Evolutionary conservation across 2,113 vertebrate genomes (phyloP).

Genomic region (Pimephales promelas): DNA sequence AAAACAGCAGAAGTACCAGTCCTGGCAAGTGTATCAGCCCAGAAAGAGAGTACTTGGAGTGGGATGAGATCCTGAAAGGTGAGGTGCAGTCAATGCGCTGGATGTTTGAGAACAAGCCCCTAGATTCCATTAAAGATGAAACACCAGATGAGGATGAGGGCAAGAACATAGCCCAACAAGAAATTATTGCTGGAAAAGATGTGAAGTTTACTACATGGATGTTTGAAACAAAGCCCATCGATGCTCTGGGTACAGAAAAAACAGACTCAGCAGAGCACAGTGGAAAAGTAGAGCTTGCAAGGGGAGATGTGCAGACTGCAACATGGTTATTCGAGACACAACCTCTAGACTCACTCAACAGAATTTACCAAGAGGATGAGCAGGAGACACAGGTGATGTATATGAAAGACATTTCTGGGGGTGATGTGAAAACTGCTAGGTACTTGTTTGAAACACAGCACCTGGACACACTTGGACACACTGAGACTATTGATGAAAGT

Average conservation of each 20-base stretch:
- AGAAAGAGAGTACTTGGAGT: slow-evolving; percentile 80
- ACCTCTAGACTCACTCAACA: slow-evolving; percentile 79
- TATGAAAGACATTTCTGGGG: slow-evolving; percentile 76
- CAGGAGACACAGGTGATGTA: slow-evolving; percentile 57
- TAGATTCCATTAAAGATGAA: slow-evolving; percentile 80
- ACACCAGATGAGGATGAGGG: slow-evolving; percentile 73
- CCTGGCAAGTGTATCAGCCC: slow-evolving; percentile 76
- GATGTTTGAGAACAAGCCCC: slow-evolving; percentile 86
- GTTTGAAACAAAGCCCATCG: slow-evolving; percentile 88
- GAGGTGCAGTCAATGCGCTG: slow-evolving; percentile 85
- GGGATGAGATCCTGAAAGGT: slow-evolving; percentile 85
- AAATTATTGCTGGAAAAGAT: slow-evolving; percentile 84
- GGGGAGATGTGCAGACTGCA: slow-evolving; percentile 77
- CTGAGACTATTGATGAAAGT: slow-evolving; percentile 79
- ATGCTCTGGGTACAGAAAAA: slow-evolving; percentile 66
- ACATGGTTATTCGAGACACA: slow-evolving; percentile 86
- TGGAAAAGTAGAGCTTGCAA: slow-evolving; percentile 77
- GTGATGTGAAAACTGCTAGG: slow-evolving; percentile 83
- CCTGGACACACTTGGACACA: slow-evolving; percentile 79
- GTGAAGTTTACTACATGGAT: slow-evolving; percentile 84
- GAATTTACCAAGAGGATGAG: slow-evolving; percentile 78
- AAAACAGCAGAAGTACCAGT: slow-evolving; percentile 73
- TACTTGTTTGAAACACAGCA: slow-evolving; percentile 87
- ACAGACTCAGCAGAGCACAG: slow-evolving; percentile 57
- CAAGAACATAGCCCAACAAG: slow-evolving; percentile 77